Evolutionary conservation across 1,140 invertebrate genomes (phyloP), one percentile per base, ranked within the genome.

Genomic region (Drosophila melanica): DNA sequence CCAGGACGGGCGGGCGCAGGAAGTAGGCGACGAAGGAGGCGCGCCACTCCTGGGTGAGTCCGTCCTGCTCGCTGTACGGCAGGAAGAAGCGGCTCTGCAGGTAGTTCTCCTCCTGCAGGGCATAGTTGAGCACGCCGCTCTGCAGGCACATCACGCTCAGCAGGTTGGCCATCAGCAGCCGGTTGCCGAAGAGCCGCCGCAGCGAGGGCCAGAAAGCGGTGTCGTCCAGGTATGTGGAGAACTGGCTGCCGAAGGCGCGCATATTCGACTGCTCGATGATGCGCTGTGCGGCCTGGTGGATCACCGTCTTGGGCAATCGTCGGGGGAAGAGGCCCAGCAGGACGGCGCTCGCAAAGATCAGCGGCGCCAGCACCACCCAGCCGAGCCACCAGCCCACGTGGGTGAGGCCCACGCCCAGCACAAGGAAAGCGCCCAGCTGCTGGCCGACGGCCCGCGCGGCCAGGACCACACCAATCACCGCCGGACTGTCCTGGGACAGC

Each of bases 1-100:
- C 94, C 68, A 94, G 93, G 2, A 95, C 91, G 1, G 95, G 91
- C 2, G 96, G 94, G 65, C 94, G 94, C 1, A 95, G 91, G 6
- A 94, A 89, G 92, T 93, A 93, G 14, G 91, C 86, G 7, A 93
- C 72, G 58, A 94, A 84, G 63, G 94, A 92, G 0, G 93, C 93
- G 1, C 82, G 77, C 62, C 93, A 92, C 23, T 94, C 93, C 84
- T 95, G 94, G 2, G 87, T 90, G 14, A 94, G 93, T 16, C 94
- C 94, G 39, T 93, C 94, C 47, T 91, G 79, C 11, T 93, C 93
- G 33, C 93, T 94, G 51, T 92, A 93, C 9, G 94, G 93, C 41
- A 93, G 90, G 57, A 94, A 94, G 92, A 94, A 94, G 70, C 93
- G 92, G 1, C 94, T 93, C 79, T 95, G 93, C 59, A 94, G 90